Percentiles rank a stretch among this genome's conserved stretches.
phyloP scores from a whole-genome alignment of 2,113 vertebrate species.

The Pica pica region DNA sequence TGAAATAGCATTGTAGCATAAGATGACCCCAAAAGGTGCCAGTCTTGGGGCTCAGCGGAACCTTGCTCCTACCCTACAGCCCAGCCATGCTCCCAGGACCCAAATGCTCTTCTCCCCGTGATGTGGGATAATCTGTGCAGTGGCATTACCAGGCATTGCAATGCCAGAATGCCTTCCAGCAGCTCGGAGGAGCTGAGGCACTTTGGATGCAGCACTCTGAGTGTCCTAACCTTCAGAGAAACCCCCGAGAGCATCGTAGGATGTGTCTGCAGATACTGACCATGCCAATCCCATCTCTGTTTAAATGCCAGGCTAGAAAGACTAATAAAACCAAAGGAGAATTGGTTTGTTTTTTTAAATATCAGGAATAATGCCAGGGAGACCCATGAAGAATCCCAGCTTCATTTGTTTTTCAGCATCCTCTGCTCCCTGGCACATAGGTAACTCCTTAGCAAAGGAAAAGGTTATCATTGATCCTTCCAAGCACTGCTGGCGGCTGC shows the following conservation, averaged over 20 bases:
- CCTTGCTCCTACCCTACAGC: neutral
- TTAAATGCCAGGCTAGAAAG: conserved; percentile 39
- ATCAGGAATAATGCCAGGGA: conserved; percentile 37
- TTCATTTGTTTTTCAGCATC: conserved; percentile 30
- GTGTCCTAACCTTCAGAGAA: neutral
- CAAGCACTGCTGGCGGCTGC: rapidly evolving
- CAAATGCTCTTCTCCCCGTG: neutral
- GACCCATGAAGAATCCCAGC: neutral
- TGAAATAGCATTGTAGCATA: neutral
- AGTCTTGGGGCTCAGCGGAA: neutral
- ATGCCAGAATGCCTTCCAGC: neutral
- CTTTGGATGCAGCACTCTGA: neutral
- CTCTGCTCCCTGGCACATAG: neutral
- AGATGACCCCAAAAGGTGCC: neutral
- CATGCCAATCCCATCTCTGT: neutral
- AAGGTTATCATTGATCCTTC: conserved; percentile 34
- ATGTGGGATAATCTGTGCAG: neutral
- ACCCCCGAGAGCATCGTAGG: neutral
- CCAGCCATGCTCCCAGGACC: neutral
- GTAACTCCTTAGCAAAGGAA: neutral
- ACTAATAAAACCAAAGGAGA: neutral
- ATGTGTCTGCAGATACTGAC: neutral
- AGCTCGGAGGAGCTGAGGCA: neutral
- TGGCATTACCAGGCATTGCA: rapidly evolving
- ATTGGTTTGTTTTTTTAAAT: neutral